phyloP scores from a whole-genome alignment of 2,888 invertebrate species.

The Conus canariensis region DNA sequence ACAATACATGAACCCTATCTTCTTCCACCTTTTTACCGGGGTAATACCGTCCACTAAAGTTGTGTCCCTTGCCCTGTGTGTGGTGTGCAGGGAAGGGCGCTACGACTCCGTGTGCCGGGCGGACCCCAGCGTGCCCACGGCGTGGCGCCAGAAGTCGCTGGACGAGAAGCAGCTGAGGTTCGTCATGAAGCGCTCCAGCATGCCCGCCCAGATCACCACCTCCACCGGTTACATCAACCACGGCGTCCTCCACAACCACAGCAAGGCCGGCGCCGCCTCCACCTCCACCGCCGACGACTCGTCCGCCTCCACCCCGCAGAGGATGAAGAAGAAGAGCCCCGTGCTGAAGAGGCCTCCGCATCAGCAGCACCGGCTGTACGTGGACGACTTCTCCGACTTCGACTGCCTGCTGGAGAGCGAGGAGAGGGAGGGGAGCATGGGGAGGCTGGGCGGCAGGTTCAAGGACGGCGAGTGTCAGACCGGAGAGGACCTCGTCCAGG shows the following conservation, averaged over 20 bases:
- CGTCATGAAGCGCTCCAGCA: slow-evolving; percentile 49
- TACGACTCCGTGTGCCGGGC: slow-evolving; percentile 25
- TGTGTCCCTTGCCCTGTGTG: not conserved
- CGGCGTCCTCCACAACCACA: slow-evolving; percentile 48
- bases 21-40: too few species aligned
- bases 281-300: not conserved
- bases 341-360: not conserved
- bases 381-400: slow-evolving; percentile 43
- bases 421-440: not conserved
- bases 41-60: too few species aligned
- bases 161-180: slow-evolving; percentile 52
- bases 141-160: slow-evolving; percentile 53
- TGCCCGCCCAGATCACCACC: slow-evolving; percentile 27
- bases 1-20: too few species aligned
- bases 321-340: slow-evolving; percentile 13
- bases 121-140: not conserved
- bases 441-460: not conserved
- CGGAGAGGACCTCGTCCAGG: slow-evolving; percentile 57
- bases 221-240: slow-evolving; percentile 46
- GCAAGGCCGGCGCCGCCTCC: not conserved
- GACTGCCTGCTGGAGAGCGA: slow-evolving; percentile 36
- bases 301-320: not conserved
- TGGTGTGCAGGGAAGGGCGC: slow-evolving; percentile 34
- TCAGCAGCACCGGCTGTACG: not conserved
- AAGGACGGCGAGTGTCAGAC: slow-evolving; percentile 61